Evolutionary conservation across 2,888 invertebrate species (phyloP).

Genomic region (Capitulum mitella): DNA sequence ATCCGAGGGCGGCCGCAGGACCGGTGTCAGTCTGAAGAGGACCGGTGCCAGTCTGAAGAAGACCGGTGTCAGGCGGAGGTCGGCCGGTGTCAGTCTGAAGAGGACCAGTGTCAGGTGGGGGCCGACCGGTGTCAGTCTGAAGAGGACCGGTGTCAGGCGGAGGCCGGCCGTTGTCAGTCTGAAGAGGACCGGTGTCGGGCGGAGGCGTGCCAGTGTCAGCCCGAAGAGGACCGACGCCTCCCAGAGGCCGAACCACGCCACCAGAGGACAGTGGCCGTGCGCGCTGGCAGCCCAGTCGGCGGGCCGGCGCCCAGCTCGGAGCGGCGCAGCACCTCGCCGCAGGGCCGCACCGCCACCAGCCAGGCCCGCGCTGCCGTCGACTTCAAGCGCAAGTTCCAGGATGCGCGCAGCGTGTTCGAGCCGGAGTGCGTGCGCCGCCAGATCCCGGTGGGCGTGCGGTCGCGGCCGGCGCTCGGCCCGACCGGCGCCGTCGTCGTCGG

Average conservation of each 20-base stretch:
- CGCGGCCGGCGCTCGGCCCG: not conserved
- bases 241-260: not conserved
- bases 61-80: not conserved
- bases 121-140: not conserved
- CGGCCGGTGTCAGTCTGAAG: not conserved
- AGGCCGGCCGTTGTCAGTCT: too few relatives aligned
- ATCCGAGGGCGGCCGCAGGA: too few relatives aligned
- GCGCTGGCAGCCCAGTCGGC: not conserved
- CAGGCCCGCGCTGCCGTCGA: slow-evolving; percentile 29
- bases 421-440: not conserved
- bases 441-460: slow-evolving; percentile 4
- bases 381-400: slow-evolving; percentile 30
- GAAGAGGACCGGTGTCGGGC: too few relatives aligned
- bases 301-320: not conserved
- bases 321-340: not conserved
- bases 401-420: slow-evolving; percentile 33
- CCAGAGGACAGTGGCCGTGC: not conserved
- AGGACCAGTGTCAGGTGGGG: not conserved
- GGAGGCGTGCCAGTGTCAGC: too few relatives aligned
- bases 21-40: too few relatives aligned
- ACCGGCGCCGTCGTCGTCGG: not conserved
- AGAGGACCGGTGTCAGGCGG: too few relatives aligned
- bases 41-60: too few relatives aligned
- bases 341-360: not conserved
- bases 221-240: not conserved